phyloP scores from a whole-genome alignment of 2,888 invertebrate species.

The Polia nebulosa region DNA sequence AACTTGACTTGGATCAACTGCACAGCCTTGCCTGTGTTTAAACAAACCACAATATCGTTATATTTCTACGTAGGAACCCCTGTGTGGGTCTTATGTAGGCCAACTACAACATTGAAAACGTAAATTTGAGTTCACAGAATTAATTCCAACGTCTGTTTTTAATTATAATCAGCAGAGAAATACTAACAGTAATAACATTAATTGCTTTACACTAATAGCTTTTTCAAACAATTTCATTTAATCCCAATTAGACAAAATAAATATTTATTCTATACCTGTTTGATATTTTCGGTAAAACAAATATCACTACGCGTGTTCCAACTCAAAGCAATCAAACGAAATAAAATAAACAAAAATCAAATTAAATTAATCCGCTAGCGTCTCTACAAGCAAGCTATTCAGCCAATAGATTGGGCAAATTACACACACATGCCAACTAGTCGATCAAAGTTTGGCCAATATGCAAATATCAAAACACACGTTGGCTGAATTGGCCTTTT shows the following conservation, averaged over 20 bases:
- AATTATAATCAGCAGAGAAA: constrained; percentile 6
- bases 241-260: constrained; percentile 6
- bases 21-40: neutral
- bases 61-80: neutral
- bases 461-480: constrained; percentile 53
- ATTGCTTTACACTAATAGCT: constrained; percentile 5
- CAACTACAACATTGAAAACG: neutral
- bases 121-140: neutral
- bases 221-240: neutral
- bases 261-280: constrained; percentile 15
- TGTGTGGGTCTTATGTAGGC: neutral
- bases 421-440: constrained; percentile 41
- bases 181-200: neutral
- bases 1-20: neutral
- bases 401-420: constrained; percentile 18
- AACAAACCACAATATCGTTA: neutral
- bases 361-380: neutral
- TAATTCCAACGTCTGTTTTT: neutral
- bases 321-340: constrained; percentile 17
- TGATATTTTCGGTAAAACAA: constrained; percentile 17
- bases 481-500: constrained; percentile 50
- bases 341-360: constrained; percentile 24
- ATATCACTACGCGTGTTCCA: neutral
- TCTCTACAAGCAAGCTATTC: neutral
- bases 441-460: constrained; percentile 36